Evolutionary conservation across 53 echinoderm and acorn worm species (phyloP), one percentile per base, ranked within the genome.

Genomic region (Zoroaster sp.): DNA sequence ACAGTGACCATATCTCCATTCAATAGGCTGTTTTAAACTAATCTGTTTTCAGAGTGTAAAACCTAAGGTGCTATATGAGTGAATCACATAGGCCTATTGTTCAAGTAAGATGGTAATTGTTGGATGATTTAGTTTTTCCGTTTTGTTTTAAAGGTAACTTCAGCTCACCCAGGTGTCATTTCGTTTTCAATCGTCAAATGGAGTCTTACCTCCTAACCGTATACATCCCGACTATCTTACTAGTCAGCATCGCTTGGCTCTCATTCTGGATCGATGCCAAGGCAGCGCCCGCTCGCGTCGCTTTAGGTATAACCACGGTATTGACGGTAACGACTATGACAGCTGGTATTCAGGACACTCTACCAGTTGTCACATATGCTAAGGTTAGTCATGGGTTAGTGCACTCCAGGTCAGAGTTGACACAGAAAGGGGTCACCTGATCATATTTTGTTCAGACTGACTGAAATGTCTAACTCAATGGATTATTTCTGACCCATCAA

Each of bases 211-310:
- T 95, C 34, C 91, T 95, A 5, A 91, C 93, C 51, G 93, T 95
- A 33, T 95, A 95, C 89, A 91, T 95, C 55, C 93, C 95, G 3
- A 95, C 88, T 11, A 68, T 93, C 28, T 74, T 95, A 4, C 91
- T 95, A 4, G 95, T 93, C 28, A 80, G 63, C 44, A 87, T 95
- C 40, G 93, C 95, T 21, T 95, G 95, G 95, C 73, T 95, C 7
- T 95, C 95, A 6, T 95, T 95, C 89, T 95, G 89, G 83, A 95
- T 95, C 39, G 95, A 95, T 63, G 93, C 95, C 40, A 73, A 91
- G 21, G 95, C 95, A 41, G 95, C 95, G 45, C 95, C 95, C 21
- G 95, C 95, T 14, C 88, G 93, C 63, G 93, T 93, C 15, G 92
- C 95, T 32, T 91, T 95, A 33, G 93, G 93, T 0, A 95, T 93